A percentile compares a stretch with the other conserved stretches of the same genome.
These are phyloP conservation scores for Sturnira hondurensis DNA, from an alignment of 2,113 vertebrate genomes.

Conservation along the genomic window DNA sequence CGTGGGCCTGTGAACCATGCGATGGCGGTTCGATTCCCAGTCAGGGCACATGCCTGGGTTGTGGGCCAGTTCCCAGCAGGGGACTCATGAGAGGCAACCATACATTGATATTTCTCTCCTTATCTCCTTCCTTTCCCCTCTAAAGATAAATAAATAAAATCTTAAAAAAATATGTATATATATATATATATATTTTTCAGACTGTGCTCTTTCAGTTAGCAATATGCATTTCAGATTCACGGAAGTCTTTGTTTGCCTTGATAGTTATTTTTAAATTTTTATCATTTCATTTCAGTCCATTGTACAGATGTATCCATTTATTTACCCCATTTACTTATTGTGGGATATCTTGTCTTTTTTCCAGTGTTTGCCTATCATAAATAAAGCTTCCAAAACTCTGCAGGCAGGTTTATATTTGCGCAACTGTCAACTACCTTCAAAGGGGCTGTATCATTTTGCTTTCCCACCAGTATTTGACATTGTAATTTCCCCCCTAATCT, in stretches of 20 bases:
- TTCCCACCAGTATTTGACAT: background rate
- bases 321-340: background rate
- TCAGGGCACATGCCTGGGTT: too few species aligned
- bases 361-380: background rate
- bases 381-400: background rate
- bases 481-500: background rate
- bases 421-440: background rate
- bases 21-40: too few species aligned
- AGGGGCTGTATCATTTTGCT: background rate
- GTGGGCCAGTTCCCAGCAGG: too few species aligned
- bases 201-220: background rate
- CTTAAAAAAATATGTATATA: too few species aligned
- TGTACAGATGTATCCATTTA: background rate
- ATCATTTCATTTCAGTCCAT: background rate
- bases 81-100: too few species aligned
- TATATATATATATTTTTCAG: background rate
- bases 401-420: background rate
- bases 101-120: too few species aligned
- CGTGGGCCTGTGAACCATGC: too few species aligned
- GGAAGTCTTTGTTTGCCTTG: background rate
- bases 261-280: background rate
- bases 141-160: too few species aligned
- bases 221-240: background rate
- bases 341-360: background rate
- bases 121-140: too few species aligned